Percentiles rank a stretch among this genome's conserved stretches.
These are phyloP conservation scores for Acanthosepion pharaonis DNA, from an alignment of 2,888 invertebrate genomes.

Conservation along the genomic window DNA sequence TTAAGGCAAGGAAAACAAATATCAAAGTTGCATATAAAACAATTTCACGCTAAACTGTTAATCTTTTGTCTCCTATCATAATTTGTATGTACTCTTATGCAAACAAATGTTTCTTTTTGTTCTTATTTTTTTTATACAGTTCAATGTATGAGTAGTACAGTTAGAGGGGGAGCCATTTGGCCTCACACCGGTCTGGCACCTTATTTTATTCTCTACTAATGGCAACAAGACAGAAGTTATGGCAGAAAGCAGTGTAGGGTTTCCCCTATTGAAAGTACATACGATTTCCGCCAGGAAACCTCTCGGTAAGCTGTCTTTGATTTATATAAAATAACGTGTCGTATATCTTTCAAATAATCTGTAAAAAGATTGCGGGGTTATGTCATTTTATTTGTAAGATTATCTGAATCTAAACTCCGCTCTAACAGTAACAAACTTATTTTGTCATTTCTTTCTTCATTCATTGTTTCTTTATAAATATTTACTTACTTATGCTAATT, in stretches of 20 bases:
- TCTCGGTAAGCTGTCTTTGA: not conserved
- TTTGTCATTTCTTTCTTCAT: not conserved
- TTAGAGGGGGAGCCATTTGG: not conserved
- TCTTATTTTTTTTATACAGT: not conserved
- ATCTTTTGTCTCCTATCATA: not conserved
- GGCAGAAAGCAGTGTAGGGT: not conserved
- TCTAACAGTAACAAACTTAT: not conserved
- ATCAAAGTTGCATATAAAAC: not conserved
- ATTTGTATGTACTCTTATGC: not conserved
- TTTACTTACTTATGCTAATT: no score
- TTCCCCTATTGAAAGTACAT: not conserved
- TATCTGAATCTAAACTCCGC: not conserved
- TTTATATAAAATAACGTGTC: not conserved
- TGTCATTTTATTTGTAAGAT: no score
- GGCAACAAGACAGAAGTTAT: not conserved
- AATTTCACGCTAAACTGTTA: not conserved
- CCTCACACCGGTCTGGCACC: not conserved
- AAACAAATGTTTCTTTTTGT: not conserved
- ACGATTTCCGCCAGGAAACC: not conserved
- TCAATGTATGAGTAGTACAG: not conserved
- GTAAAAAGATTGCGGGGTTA: no score
- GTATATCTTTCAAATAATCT: no score
- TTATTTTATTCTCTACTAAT: not conserved
- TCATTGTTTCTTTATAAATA: not conserved
- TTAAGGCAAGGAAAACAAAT: not conserved